phyloP scores from a whole-genome alignment of 2,113 vertebrate genomes.

The Rhinichthys klamathensis region DNA sequence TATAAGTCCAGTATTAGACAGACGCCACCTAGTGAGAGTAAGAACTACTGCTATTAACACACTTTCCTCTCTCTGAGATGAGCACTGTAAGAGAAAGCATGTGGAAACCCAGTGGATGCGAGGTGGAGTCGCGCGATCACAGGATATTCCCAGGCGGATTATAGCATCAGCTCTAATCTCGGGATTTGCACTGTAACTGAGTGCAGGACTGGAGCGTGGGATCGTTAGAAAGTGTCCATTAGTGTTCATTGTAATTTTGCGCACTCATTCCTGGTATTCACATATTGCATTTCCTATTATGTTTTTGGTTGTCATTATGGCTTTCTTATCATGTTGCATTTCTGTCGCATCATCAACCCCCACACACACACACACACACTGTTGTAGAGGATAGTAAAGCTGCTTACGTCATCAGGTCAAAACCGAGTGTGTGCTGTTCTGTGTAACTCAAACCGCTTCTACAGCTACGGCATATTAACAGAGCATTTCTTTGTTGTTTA shows the following conservation, averaged over 20 bases:
- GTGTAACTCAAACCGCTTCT: neutral
- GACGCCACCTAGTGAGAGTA: constrained; percentile 44
- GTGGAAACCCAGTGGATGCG: constrained; percentile 1
- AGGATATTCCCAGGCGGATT: constrained; percentile 49
- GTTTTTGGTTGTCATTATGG: neutral
- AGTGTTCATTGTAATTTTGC: constrained; percentile 22
- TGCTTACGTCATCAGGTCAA: constrained; percentile 50
- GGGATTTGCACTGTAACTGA: constrained; percentile 21
- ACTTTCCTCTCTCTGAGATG: neutral
- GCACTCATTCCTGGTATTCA: constrained; percentile 20
- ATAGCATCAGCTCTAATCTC: constrained; percentile 42
- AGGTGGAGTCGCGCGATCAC: constrained; percentile 14
- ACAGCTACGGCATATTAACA: neutral
- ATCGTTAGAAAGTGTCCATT: constrained; percentile 21
- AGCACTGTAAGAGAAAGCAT: neutral
- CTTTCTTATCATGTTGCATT: constrained; percentile 1
- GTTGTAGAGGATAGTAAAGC: constrained; percentile 38
- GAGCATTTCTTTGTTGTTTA: too few relatives aligned
- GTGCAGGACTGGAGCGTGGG: constrained; percentile 16
- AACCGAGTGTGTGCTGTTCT: constrained; percentile 34
- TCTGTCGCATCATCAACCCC: constrained; percentile 10
- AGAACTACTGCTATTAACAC: neutral
- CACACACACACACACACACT: constrained; percentile 32
- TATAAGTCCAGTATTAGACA: neutral
- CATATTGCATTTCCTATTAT: neutral